These are phyloP conservation scores for Diprion similis DNA, from an alignment of 1,140 invertebrate genomes.

Conservation along the genomic window DNA sequence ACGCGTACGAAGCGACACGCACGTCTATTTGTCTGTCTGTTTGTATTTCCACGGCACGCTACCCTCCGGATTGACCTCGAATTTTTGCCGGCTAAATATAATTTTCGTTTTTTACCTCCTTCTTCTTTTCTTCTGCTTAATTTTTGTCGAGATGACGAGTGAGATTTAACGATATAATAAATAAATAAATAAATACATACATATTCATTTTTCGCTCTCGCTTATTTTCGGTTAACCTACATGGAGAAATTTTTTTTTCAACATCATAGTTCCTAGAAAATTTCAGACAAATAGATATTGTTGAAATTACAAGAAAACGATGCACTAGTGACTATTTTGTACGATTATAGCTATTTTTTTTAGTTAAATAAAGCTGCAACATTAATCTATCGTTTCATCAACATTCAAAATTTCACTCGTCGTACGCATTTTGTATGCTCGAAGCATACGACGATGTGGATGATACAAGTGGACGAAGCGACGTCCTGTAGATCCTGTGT, in stretches of 20 bases:
- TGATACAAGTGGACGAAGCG: not conserved
- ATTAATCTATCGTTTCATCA: too few relatives aligned
- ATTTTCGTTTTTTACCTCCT: constrained; percentile 1
- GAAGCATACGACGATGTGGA: not conserved
- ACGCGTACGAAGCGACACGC: not conserved
- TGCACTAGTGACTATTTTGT: too few relatives aligned
- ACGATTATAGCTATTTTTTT: too few relatives aligned
- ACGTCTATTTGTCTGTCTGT: not conserved
- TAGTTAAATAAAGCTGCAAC: too few relatives aligned
- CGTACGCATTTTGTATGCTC: not conserved
- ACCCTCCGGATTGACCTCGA: not conserved
- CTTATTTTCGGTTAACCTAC: too few relatives aligned
- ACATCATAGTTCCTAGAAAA: too few relatives aligned
- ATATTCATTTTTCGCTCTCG: not conserved
- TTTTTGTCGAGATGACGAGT: constrained; percentile 17
- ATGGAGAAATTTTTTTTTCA: too few relatives aligned
- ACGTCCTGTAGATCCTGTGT: too few relatives aligned
- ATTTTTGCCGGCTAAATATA: constrained; percentile 9
- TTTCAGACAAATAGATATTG: too few relatives aligned
- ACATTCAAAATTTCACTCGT: not conserved
- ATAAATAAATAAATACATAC: too few relatives aligned
- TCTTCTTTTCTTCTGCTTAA: constrained; percentile 12
- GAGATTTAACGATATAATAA: too few relatives aligned
- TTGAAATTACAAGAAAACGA: too few relatives aligned
- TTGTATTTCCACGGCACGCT: not conserved